A percentile compares a stretch with the other conserved stretches of the same genome.
phyloP scores from a whole-genome alignment of 2,113 vertebrate genomes.

The Pachyramphus minor region DNA sequence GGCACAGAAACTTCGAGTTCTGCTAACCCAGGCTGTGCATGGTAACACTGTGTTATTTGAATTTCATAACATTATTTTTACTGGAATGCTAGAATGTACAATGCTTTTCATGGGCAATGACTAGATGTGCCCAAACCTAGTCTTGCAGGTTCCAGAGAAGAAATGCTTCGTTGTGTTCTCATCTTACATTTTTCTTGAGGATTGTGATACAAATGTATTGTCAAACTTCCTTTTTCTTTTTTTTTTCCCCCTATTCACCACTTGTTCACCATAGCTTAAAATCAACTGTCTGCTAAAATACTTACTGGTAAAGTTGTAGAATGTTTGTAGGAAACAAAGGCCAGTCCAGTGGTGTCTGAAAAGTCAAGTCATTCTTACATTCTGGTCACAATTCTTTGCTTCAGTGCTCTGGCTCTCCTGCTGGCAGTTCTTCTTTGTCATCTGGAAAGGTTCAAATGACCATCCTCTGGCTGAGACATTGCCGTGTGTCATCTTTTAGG shows the following conservation, averaged over 20 bases:
- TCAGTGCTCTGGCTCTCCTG: background rate
- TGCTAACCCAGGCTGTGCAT: background rate
- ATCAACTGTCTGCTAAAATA: background rate
- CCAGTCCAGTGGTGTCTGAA: background rate
- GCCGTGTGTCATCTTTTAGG: background rate
- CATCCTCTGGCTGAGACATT: background rate
- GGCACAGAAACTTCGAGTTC: background rate
- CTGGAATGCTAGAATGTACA: background rate
- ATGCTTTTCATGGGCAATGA: rapidly evolving
- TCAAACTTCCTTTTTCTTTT: background rate
- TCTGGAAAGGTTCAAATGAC: background rate
- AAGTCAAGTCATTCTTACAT: background rate
- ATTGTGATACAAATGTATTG: background rate
- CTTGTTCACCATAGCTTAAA: background rate
- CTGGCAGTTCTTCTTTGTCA: background rate
- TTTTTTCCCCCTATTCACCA: too few species aligned
- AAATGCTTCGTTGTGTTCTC: background rate
- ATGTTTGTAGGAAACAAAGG: background rate
- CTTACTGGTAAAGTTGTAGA: background rate
- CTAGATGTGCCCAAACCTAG: background rate
- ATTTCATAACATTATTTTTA: background rate
- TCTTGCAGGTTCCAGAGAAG: background rate
- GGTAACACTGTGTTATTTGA: background rate
- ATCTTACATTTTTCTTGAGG: background rate
- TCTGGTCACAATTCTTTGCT: background rate